These are phyloP conservation scores for Oconnorella tubifera DNA, from an alignment of 2,888 invertebrate species.

Conservation along the genomic window DNA sequence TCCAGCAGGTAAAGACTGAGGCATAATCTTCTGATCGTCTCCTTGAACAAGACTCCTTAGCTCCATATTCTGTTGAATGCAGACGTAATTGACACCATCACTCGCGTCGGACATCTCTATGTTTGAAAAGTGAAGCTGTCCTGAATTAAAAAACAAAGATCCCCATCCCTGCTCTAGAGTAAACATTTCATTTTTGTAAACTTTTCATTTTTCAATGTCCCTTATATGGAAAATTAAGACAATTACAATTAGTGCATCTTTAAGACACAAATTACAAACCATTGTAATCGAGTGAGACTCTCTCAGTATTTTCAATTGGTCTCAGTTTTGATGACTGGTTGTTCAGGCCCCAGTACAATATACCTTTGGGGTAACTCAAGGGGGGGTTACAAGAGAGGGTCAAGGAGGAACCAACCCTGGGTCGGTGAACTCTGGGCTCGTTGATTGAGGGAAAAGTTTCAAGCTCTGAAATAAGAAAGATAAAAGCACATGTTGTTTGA, in stretches of 20 bases:
- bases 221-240: too few relatives aligned
- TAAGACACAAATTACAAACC: too few relatives aligned
- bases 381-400: slow-evolving; percentile 27
- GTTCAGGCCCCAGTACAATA: slow-evolving; percentile 27
- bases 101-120: slow-evolving; percentile 19
- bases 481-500: too few relatives aligned
- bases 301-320: slow-evolving; percentile 14
- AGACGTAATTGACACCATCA: slow-evolving; percentile 21
- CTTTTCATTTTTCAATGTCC: too few relatives aligned
- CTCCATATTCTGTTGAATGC: slow-evolving; percentile 19
- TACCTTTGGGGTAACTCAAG: slow-evolving; percentile 27
- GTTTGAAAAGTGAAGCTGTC: slow-evolving; percentile 27
- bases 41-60: slow-evolving; percentile 30
- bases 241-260: too few relatives aligned
- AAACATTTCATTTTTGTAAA: too few relatives aligned
- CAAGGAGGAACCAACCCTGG: slow-evolving; percentile 22
- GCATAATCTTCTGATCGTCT: slow-evolving; percentile 28
- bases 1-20: too few relatives aligned
- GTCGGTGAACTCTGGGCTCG: slow-evolving; percentile 21
- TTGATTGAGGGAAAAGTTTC: slow-evolving; percentile 21
- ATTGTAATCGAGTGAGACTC: slow-evolving; percentile 25
- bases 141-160: too few relatives aligned
- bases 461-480: too few relatives aligned
- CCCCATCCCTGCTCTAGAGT: too few relatives aligned
- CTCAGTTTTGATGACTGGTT: slow-evolving; percentile 14